These are phyloP conservation scores for Drosophila meridiana DNA, from an alignment of 2,888 invertebrate species.

Conservation along the genomic window DNA sequence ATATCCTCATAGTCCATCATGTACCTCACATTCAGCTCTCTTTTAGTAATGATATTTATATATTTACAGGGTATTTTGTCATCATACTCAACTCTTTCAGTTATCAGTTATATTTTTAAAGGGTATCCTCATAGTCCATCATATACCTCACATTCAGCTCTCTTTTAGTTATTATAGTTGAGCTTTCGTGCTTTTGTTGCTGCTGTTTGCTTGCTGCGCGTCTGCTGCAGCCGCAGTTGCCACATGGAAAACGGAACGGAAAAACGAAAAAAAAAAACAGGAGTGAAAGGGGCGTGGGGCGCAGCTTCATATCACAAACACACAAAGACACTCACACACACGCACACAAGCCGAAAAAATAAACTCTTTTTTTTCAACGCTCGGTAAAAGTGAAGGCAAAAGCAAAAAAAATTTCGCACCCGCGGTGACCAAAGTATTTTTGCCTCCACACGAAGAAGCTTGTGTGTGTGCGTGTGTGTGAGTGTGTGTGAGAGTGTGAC, in stretches of 20 bases:
- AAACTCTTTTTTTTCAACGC: conserved; percentile 26
- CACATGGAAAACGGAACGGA: conserved; percentile 48
- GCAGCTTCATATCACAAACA: conserved; percentile 34
- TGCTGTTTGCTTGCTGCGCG: conserved; percentile 31
- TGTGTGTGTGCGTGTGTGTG: neutral
- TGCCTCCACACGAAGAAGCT: conserved; percentile 5
- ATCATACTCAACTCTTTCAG: too few relatives aligned
- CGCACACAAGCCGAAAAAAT: conserved; percentile 25
- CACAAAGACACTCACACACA: conserved; percentile 11
- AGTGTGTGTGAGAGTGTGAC: conserved; percentile 1
- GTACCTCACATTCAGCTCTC: neutral
- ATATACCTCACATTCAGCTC: too few relatives aligned
- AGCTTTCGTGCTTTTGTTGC: conserved; percentile 35
- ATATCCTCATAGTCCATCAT: neutral
- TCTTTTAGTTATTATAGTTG: conserved; percentile 54
- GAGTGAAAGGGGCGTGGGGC: conserved; percentile 45
- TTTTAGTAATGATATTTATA: conserved; percentile 47
- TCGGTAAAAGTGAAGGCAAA: conserved; percentile 38
- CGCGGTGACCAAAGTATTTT: conserved; percentile 72
- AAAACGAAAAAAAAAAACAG: conserved; percentile 51
- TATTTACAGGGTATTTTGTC: too few relatives aligned
- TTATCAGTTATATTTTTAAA: neutral
- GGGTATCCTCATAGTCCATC: neutral
- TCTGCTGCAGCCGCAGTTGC: conserved; percentile 55
- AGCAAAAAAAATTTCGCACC: conserved; percentile 60